Conservation (phyloP, 2,888 invertebrate genomes). For the Ichneumoninae sp. region DNA sequence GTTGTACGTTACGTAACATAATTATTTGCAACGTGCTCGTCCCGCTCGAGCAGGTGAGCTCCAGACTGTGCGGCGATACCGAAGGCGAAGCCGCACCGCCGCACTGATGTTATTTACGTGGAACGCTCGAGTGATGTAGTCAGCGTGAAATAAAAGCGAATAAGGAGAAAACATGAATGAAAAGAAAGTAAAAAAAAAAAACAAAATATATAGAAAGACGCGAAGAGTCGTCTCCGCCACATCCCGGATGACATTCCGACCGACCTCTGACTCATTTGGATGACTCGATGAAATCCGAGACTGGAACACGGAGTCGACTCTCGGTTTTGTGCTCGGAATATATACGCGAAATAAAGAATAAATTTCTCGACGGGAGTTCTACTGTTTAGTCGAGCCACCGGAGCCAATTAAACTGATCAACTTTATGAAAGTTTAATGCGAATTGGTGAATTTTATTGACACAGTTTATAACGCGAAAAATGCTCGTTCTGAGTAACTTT, state of each 20-base stretch:
- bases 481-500: background rate
- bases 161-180: slow-evolving; percentile 14
- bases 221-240: slow-evolving; percentile 5
- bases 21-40: slow-evolving; percentile 48
- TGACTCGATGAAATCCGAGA: slow-evolving; percentile 45
- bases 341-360: background rate
- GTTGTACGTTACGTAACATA: slow-evolving; percentile 49
- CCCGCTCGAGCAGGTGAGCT: slow-evolving; percentile 50
- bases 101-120: slow-evolving; percentile 18
- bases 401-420: background rate
- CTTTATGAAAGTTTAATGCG: background rate
- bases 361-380: background rate
- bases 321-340: background rate
- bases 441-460: background rate
- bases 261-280: slow-evolving; percentile 41
- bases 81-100: slow-evolving; percentile 5
- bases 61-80: background rate
- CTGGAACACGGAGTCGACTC: background rate
- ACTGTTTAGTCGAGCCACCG: background rate
- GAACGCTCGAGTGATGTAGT: background rate
- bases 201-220: background rate
- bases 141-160: slow-evolving; percentile 17
- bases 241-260: slow-evolving; percentile 16
- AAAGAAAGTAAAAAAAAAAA: slow-evolving; percentile 5
- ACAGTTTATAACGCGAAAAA: background rate